Base-by-base conservation (phyloP, 1,140 invertebrate genomes). In the Stenopsyche tienmushanensis region DNA sequence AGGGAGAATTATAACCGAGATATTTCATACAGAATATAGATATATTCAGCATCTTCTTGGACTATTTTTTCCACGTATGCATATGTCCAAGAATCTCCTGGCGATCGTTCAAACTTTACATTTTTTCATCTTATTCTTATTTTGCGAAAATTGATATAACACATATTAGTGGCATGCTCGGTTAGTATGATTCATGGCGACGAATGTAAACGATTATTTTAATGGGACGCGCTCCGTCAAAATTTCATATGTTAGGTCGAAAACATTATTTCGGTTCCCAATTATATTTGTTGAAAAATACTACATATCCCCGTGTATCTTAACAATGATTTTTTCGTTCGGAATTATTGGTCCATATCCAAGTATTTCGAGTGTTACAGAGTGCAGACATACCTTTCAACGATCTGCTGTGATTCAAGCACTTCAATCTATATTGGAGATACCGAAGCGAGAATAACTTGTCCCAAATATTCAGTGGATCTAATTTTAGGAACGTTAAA, bases 81-180 rank as follows among this genome's bases (percentile, higher is more conserved):
- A 9, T 10, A 3, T 52, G 13, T 52, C n/a, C 15, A 5, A 13
- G 26, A 17, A 26, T 3, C 21, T 7, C 21, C 39, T 54, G 52
- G 52, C 52, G 25, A 15, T 54, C 24, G 24, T 54, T 54, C 52
- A 54, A 54, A 29, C n/a, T n/a, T n/a, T n/a, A n/a, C n/a, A n/a
- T 54, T 34, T 17, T 10, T 17, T 49, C 45, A 9, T 1, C 10
- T 17, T 2, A 21, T 49, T 49, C 23, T 49, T 49, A 17, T 21
- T 20, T 49, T 49, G 10, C 13, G 45, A 49, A 20, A 49, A 49
- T 49, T 21, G 18, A 20, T 17, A 20, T 20, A 20, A 21, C 45
- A 17, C 23, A 20, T 49, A 49, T 49, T 49, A 49, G 18, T 39
- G 29, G 15, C n/a, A n/a, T n/a, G n/a, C n/a, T 18, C 45, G 45